Percentiles rank a stretch among this genome's conserved stretches.
Evolutionary conservation across 2,113 vertebrate genomes (phyloP).

Genomic region (Camarhynchus parvulus): DNA sequence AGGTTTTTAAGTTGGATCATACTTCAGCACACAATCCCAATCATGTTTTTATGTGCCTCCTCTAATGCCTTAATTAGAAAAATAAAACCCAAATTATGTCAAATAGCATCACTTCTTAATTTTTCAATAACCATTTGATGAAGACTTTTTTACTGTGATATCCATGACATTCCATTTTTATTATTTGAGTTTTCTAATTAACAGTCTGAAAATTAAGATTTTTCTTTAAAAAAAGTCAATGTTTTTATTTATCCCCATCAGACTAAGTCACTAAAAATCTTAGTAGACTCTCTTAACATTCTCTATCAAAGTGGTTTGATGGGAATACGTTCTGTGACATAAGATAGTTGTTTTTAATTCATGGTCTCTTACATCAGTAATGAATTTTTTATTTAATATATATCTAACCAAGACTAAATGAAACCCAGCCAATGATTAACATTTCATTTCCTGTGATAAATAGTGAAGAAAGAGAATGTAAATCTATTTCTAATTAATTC

Average conservation of each 20-base stretch:
- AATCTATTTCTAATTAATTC: neutral
- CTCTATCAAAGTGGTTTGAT: neutral
- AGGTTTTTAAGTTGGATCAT: neutral
- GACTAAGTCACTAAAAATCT: neutral
- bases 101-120: neutral
- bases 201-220: neutral
- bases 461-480: neutral
- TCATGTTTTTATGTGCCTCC: accelerated
- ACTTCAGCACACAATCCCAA: neutral
- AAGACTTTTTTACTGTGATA: neutral
- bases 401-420: neutral
- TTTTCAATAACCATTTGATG: neutral
- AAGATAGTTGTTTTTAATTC: neutral
- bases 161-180: neutral
- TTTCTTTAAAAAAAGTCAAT: neutral
- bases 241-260: neutral
- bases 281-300: neutral
- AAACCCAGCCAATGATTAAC: neutral
- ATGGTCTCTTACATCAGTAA: neutral
- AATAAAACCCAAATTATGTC: neutral
- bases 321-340: accelerated
- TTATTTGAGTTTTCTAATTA: neutral
- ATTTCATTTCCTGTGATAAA: neutral
- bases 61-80: neutral
- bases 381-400: neutral